These are phyloP conservation scores for Ia io DNA, from an alignment of 2,113 vertebrate genomes.

Conservation along the genomic window DNA sequence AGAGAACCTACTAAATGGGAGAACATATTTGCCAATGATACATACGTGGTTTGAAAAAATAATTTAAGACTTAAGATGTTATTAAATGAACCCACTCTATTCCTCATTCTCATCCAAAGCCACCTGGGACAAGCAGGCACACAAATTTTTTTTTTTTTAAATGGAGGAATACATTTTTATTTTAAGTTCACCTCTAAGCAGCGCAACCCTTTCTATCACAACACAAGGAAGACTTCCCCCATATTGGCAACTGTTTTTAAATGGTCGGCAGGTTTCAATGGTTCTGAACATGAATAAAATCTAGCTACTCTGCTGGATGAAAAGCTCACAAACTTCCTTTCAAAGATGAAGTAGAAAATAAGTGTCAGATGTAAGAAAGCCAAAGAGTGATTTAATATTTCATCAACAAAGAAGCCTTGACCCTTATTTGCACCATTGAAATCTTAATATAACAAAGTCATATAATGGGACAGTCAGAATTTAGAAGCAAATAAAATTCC, in stretches of 20 bases:
- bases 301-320: neutral
- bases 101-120: neutral
- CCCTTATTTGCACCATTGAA: conserved; percentile 51
- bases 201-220: conserved; percentile 38
- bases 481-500: conserved; percentile 62
- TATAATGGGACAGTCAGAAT: conserved; percentile 48
- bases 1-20: no score
- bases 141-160: neutral
- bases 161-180: neutral
- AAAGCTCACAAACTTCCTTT: conserved; percentile 51
- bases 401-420: conserved; percentile 54
- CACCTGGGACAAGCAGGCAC: neutral
- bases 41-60: neutral
- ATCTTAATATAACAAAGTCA: conserved; percentile 48
- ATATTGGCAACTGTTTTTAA: conserved; percentile 63
- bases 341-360: conserved; percentile 58
- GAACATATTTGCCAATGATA: no score
- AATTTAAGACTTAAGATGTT: neutral
- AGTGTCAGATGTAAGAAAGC: conserved; percentile 56
- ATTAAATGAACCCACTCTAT: neutral
- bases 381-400: conserved; percentile 58
- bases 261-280: conserved; percentile 61
- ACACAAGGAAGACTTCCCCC: conserved; percentile 52
- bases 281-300: conserved; percentile 48
- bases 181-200: conserved; percentile 18